Conservation (phyloP, 2,113 vertebrate genomes). For the Piaya cayana region DNA sequence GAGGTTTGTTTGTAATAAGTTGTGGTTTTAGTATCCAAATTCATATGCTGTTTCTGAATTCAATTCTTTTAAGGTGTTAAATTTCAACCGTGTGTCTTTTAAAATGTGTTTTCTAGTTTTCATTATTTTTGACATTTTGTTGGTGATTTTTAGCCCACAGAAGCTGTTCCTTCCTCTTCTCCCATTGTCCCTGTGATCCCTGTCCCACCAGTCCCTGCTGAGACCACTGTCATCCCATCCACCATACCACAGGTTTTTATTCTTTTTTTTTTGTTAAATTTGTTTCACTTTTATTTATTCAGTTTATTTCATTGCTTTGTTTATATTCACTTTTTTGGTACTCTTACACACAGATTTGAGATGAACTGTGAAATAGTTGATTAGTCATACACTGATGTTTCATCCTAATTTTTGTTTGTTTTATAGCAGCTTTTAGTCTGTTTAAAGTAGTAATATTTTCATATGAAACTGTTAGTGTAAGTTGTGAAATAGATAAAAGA, state of each 20-base stretch:
- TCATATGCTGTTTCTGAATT: neutral
- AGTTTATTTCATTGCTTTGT: slow-evolving; percentile 38
- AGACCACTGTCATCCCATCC: slow-evolving; percentile 87
- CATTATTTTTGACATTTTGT: slow-evolving; percentile 69
- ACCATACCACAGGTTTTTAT: slow-evolving; percentile 90
- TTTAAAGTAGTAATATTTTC: neutral
- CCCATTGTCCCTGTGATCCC: slow-evolving; percentile 95
- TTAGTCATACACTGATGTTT: neutral
- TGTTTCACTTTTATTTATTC: slow-evolving; percentile 26
- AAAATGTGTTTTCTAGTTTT: neutral
- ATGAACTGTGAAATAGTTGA: neutral
- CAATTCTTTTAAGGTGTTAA: neutral
- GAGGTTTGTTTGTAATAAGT: neutral
- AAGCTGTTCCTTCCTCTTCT: slow-evolving; percentile 88
- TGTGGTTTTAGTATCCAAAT: neutral
- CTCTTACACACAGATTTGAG: neutral
- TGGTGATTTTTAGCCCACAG: slow-evolving; percentile 91
- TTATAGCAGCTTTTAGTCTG: neutral
- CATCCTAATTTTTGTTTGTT: neutral
- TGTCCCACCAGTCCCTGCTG: slow-evolving; percentile 90
- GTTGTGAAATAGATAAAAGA: neutral
- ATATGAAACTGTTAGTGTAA: neutral
- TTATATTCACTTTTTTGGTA: neutral
- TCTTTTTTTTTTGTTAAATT: slow-evolving; percentile 56
- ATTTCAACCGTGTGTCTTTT: neutral